These are phyloP conservation scores for Molanna angustata DNA, from an alignment of 2,888 invertebrate genomes.

Conservation along the genomic window DNA sequence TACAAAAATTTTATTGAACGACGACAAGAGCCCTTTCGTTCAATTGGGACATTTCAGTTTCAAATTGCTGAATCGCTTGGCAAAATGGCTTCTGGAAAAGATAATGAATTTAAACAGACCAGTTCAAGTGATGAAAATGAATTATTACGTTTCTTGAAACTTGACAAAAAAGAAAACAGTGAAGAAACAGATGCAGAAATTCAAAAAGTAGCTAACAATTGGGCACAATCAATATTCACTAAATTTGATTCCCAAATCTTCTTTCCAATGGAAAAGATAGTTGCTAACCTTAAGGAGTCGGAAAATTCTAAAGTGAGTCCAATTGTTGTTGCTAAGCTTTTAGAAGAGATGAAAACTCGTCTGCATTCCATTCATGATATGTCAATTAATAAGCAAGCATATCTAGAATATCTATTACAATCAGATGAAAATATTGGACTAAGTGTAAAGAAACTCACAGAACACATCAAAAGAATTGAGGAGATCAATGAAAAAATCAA, in stretches of 20 bases:
- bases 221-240: too few relatives aligned
- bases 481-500: not conserved
- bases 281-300: too few relatives aligned
- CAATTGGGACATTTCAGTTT: not conserved
- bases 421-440: too few relatives aligned
- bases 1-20: too few relatives aligned
- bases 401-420: too few relatives aligned
- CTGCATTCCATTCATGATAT: not conserved
- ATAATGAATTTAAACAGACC: not conserved
- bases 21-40: not conserved
- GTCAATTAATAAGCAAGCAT: not conserved
- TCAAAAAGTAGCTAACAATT: not conserved
- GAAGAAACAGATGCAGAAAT: not conserved
- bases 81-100: not conserved
- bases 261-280: too few relatives aligned
- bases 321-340: not conserved
- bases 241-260: too few relatives aligned
- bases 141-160: not conserved
- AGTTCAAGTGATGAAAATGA: not conserved
- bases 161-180: not conserved
- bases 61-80: not conserved
- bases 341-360: not conserved
- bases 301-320: too few relatives aligned
- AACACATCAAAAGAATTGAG: too few relatives aligned
- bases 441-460: too few relatives aligned